Conservation (phyloP, 1,140 invertebrate species). For the Eufriesea mexicana region DNA sequence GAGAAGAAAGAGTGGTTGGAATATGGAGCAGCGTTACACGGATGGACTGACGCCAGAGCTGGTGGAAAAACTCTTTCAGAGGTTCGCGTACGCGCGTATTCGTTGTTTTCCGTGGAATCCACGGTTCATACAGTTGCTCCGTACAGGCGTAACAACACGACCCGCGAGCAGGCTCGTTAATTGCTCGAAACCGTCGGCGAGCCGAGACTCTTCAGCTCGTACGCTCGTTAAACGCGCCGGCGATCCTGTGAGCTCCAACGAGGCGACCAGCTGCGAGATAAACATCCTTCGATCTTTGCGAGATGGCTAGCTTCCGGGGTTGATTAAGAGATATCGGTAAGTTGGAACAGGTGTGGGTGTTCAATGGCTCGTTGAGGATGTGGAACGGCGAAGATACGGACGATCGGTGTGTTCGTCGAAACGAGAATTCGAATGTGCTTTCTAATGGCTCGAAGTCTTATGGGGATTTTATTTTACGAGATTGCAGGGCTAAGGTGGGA, state of each 20-base stretch:
- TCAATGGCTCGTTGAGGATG: no score
- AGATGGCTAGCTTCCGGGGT: background rate
- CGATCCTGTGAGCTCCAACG: background rate
- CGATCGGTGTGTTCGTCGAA: no score
- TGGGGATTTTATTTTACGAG: no score
- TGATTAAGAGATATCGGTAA: no score
- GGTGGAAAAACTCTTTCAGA: background rate
- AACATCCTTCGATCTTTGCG: background rate
- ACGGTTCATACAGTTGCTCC: background rate
- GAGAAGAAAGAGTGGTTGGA: background rate
- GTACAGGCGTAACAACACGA: constrained; percentile 23
- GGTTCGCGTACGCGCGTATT: background rate
- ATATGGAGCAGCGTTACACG: constrained; percentile 2
- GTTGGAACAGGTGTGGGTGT: no score
- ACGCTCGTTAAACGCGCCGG: constrained; percentile 21
- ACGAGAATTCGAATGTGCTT: no score
- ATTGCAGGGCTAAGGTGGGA: no score
- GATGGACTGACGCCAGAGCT: background rate
- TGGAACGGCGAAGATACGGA: no score
- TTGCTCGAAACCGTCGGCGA: constrained; percentile 17
- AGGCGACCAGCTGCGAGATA: constrained; percentile 17
- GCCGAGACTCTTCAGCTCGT: background rate
- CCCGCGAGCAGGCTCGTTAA: constrained; percentile 26
- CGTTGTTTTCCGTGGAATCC: constrained; percentile 6
- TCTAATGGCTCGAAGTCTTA: no score